Evolutionary conservation across 2,888 invertebrate species (phyloP), one percentile per base, ranked within the genome.

Genomic region (Hypolimnas misippus): DNA sequence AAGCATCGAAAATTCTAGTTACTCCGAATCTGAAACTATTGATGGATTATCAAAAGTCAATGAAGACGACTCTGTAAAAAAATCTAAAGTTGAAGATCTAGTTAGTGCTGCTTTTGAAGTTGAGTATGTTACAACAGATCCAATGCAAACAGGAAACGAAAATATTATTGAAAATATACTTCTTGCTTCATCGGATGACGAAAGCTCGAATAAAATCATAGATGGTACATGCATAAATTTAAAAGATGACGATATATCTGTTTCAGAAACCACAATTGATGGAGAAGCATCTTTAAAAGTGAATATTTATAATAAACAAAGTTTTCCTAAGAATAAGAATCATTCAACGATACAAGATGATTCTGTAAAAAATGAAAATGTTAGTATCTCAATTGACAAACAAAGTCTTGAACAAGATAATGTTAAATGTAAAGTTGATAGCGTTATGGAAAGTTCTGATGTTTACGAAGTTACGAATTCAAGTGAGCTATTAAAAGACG

Each of bases 1-100:
- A 19, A 91, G 91, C 67, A 89, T 90, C 68, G 91, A 89, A 79
- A 85, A 91, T 72, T 91, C 91, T 2, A 90, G 86, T 75, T 87
- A 82, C 66, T 89, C 90, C 14, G 90, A 89, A 73, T 78, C 81
- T 5, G 89, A 89, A 52, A 74, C 74, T 58, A 62, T 63, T 17
- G 58, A 58, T 50, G 70, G 71, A 49, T 40, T 56, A 14, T 33
- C 49, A 53, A 65, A 65, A 21, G 52, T 67, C 49, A 57, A 54
- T 57, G 67, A 68, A 38, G 55, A 52, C 21, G 35, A 61, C 33
- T 51, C 46, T 38, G 33, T 29, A 33, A 50, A 57, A 29, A 54
- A 56, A n/a, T 31, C 66, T 51, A 61, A 57, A 14, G 57, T 62
- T 53, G 55, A 71, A 31, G 51, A 60, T 14, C 25, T 70, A 56